Conservation (phyloP, 2,113 vertebrate genomes). For the Rhinoderma darwinii region DNA sequence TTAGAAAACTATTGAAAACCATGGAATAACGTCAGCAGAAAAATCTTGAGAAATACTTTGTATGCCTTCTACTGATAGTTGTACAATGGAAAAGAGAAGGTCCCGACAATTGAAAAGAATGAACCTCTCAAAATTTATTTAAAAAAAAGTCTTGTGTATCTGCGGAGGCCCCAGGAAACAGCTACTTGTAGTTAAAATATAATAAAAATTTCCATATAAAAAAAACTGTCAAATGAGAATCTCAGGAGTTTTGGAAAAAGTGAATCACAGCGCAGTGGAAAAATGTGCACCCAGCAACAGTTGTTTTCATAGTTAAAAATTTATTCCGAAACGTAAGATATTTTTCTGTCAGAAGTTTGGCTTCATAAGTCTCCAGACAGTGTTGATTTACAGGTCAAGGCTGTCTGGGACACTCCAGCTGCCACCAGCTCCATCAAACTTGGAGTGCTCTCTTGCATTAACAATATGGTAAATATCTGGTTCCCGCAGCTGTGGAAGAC, state of each 20-base stretch:
- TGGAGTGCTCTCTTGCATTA: neutral
- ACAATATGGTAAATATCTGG: neutral
- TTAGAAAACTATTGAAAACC: no score
- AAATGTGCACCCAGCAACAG: neutral
- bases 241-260: neutral
- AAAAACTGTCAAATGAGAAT: neutral
- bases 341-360: conserved; percentile 18
- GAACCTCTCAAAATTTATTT: neutral
- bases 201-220: neutral
- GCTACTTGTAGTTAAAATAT: neutral
- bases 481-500: neutral
- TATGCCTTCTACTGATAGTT: no score
- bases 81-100: no score
- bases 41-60: no score
- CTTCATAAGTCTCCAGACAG: conserved; percentile 9
- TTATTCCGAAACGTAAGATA: neutral
- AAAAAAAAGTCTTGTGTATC: neutral
- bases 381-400: conserved; percentile 26
- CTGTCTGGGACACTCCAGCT: conserved; percentile 5
- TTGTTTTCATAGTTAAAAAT: neutral
- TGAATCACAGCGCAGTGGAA: neutral
- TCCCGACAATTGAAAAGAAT: neutral
- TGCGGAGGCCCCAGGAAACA: neutral
- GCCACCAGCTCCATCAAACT: conserved; percentile 20
- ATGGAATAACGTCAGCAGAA: no score